Percentiles rank a stretch among this genome's conserved stretches.
phyloP scores from a whole-genome alignment of 2,797 vertebrate genomes.

The Caiman crocodilus region DNA sequence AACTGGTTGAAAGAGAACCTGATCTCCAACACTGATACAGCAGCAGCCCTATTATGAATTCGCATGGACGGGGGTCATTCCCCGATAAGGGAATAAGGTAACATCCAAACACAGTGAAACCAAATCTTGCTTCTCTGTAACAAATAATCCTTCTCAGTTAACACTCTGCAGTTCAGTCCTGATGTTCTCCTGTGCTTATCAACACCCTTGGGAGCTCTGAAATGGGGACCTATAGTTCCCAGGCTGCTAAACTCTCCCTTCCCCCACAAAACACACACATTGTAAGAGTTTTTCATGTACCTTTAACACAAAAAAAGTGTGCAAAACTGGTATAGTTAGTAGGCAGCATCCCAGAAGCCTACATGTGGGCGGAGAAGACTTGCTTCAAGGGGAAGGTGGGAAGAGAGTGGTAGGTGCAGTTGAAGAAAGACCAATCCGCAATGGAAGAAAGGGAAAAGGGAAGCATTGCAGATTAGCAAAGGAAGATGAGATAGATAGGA shows the following conservation, averaged over 20 bases:
- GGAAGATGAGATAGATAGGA: not conserved
- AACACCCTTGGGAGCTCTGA: slow-evolving; percentile 49
- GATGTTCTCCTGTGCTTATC: slow-evolving; percentile 44
- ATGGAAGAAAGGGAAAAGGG: slow-evolving; percentile 41
- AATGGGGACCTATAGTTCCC: slow-evolving; percentile 65
- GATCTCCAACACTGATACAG: not conserved
- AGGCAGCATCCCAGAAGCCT: slow-evolving; percentile 44
- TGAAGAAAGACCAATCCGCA: slow-evolving; percentile 53
- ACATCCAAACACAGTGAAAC: slow-evolving; percentile 14
- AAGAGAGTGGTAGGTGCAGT: slow-evolving; percentile 42
- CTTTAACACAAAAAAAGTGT: slow-evolving; percentile 22
- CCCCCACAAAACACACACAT: slow-evolving; percentile 62
- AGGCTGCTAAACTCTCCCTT: not conserved
- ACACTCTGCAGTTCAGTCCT: slow-evolving; percentile 40
- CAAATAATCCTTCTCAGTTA: slow-evolving; percentile 54
- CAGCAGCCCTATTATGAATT: not conserved
- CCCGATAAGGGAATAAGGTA: slow-evolving; percentile 38
- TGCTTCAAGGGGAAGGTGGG: slow-evolving; percentile 42
- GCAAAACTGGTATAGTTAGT: slow-evolving; percentile 48
- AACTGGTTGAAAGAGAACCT: not conserved
- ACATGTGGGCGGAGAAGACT: slow-evolving; percentile 61
- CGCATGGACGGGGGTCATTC: slow-evolving; percentile 17
- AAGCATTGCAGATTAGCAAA: slow-evolving; percentile 8
- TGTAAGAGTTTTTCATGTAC: slow-evolving; percentile 54
- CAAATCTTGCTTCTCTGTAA: slow-evolving; percentile 25